phyloP scores from a whole-genome alignment of 37 sponge, comb jelly and placozoan genomes.

The Beroe ovata region DNA sequence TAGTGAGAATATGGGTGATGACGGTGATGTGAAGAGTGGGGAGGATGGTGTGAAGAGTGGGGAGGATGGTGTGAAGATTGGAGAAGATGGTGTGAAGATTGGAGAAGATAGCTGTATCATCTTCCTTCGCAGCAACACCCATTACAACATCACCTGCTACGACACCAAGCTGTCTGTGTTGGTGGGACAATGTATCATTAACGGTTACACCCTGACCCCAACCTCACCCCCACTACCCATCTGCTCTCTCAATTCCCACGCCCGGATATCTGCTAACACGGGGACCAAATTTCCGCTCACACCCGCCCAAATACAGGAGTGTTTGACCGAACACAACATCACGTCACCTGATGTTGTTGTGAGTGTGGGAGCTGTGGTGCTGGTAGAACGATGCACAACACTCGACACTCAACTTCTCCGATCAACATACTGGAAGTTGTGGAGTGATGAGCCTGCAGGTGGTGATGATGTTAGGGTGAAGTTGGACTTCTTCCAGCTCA shows the following conservation, averaged over 20 bases:
- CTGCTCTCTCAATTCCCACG: neutral
- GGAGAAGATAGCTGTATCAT: neutral
- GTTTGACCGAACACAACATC: neutral
- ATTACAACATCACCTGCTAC: slow-evolving; percentile 50
- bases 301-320: neutral
- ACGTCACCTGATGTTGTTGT: neutral
- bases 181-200: neutral
- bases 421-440: neutral
- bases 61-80: too few species aligned
- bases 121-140: neutral
- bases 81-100: too few species aligned
- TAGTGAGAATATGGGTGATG: too few species aligned
- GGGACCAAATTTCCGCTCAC: neutral
- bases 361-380: neutral
- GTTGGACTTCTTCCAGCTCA: slow-evolving; percentile 7
- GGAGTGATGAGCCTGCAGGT: neutral
- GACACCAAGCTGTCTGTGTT: neutral
- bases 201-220: neutral
- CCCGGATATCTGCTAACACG: slow-evolving; percentile 25
- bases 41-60: too few species aligned
- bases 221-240: neutral
- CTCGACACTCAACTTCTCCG: neutral
- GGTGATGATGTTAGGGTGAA: neutral
- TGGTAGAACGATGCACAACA: neutral
- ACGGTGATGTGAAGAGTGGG: too few species aligned